Evolutionary conservation across 2,113 vertebrate species (phyloP).

Genomic region (Ondatra zibethicus): DNA sequence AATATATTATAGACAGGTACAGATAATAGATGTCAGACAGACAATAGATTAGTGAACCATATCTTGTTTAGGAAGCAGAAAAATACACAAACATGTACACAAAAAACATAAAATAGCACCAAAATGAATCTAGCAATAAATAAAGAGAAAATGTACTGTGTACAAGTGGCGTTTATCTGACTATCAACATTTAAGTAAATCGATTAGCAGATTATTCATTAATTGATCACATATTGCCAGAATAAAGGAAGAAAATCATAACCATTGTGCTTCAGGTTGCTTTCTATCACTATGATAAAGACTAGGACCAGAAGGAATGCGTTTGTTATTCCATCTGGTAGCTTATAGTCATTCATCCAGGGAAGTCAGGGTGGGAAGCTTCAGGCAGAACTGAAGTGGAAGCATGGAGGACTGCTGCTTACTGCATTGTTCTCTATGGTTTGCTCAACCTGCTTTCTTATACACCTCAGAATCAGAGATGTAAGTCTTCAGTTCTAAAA

Average conservation of each 20-base stretch:
- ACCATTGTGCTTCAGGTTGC: background rate
- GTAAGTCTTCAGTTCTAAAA: background rate
- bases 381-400: background rate
- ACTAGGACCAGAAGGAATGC: background rate
- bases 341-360: background rate
- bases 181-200: background rate
- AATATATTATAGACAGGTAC: background rate
- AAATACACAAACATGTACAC: background rate
- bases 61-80: background rate
- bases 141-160: background rate
- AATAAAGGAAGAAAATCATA: background rate
- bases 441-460: background rate
- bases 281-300: background rate
- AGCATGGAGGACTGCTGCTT: no score
- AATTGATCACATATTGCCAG: background rate
- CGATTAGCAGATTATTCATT: constrained; percentile 1
- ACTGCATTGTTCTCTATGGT: background rate
- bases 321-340: background rate
- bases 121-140: background rate
- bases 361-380: background rate
- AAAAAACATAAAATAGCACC: background rate
- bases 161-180: background rate
- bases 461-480: background rate
- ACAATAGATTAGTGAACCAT: background rate
- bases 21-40: background rate